These are phyloP conservation scores for Sandelia bainsii DNA, from an alignment of 2,797 vertebrate species.

Conservation along the genomic window DNA sequence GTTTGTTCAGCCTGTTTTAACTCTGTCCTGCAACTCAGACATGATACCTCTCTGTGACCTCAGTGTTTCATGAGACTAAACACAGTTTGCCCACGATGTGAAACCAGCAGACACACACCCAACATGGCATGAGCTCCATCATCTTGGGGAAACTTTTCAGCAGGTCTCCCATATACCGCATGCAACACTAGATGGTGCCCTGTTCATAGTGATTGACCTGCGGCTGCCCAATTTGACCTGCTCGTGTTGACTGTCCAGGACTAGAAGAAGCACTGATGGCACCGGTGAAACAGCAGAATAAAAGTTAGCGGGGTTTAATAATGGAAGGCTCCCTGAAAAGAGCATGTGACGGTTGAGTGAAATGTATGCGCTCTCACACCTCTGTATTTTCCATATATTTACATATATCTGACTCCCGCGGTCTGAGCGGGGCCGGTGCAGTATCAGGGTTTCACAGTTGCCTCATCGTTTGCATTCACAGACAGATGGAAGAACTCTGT, in stretches of 20 bases:
- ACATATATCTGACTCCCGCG: slow-evolving; percentile 47
- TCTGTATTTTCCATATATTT: slow-evolving; percentile 64
- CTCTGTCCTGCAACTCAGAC: neutral
- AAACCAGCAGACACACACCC: neutral
- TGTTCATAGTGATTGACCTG: slow-evolving; percentile 73
- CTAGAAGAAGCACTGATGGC: neutral
- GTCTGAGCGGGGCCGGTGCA: slow-evolving; percentile 12
- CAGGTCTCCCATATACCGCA: slow-evolving; percentile 53
- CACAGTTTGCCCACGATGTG: neutral
- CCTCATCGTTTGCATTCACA: too few relatives aligned
- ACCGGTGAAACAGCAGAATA: neutral
- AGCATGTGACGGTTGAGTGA: slow-evolving; percentile 23
- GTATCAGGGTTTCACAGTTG: slow-evolving; percentile 14
- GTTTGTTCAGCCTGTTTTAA: slow-evolving; percentile 1
- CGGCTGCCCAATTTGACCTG: slow-evolving; percentile 62
- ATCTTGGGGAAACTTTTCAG: neutral
- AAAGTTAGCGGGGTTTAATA: neutral
- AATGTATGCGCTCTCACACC: slow-evolving; percentile 63
- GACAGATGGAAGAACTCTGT: neutral
- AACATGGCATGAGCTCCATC: slow-evolving; percentile 25
- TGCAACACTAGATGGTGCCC: slow-evolving; percentile 81
- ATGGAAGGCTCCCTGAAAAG: neutral
- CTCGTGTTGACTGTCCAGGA: neutral
- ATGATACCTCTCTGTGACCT: neutral
- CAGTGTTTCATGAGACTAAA: neutral